Conservation (phyloP, 2,113 vertebrate species). For the Puntigrus tetrazona region DNA sequence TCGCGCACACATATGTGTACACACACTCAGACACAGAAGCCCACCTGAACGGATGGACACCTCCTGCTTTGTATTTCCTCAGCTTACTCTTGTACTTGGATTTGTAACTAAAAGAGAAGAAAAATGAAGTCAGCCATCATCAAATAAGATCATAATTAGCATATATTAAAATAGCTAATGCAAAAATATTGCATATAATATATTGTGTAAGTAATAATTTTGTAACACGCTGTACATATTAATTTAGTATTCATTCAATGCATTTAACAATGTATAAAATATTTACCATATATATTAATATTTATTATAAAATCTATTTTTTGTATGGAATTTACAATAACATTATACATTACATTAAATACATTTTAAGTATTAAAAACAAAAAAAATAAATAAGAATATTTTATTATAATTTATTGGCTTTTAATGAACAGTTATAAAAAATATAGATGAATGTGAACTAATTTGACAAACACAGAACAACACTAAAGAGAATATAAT, state of each 20-base stretch:
- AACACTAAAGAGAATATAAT: not conserved
- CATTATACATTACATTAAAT: not conserved
- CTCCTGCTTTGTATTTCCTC: constrained; percentile 76
- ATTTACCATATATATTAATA: not conserved
- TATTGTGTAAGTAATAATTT: not conserved
- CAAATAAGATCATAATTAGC: not conserved
- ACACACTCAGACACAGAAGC: not conserved
- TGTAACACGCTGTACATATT: too few species aligned
- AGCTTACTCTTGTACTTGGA: constrained; percentile 85
- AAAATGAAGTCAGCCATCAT: not conserved
- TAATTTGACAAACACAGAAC: not conserved
- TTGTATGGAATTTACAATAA: not conserved
- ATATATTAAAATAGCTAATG: not conserved
- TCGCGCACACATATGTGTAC: not conserved
- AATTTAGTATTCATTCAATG: too few species aligned
- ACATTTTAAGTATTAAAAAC: not conserved
- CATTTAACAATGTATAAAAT: too few species aligned
- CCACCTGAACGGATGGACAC: constrained; percentile 89
- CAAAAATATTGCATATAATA: not conserved
- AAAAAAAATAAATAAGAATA: not conserved
- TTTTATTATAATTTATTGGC: not conserved
- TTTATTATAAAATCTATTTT: not conserved
- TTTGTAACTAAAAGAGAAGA: constrained; percentile 80
- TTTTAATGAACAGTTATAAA: not conserved
- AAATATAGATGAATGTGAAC: not conserved